Conservation (phyloP, 1,140 invertebrate genomes). For the Drosophila pectinifera region DNA sequence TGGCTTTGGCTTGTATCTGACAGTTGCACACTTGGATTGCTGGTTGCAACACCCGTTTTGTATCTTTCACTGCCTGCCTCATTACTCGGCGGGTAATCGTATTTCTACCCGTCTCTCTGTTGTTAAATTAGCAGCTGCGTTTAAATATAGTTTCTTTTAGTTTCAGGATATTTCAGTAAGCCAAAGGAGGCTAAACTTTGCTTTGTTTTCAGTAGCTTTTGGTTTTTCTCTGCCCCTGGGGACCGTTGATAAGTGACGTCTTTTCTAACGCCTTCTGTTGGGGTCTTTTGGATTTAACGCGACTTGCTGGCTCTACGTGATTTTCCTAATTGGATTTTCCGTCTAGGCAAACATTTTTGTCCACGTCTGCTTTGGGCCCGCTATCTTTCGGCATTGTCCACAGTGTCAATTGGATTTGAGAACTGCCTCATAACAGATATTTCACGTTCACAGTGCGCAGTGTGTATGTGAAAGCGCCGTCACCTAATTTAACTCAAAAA, state of each 20-base stretch:
- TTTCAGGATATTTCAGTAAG: slow-evolving; percentile 48
- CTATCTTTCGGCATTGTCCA: slow-evolving; percentile 37
- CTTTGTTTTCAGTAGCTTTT: slow-evolving; percentile 8
- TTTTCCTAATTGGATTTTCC: slow-evolving; percentile 60
- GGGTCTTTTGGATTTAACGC: slow-evolving; percentile 35
- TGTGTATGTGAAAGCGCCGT: slow-evolving; percentile 19
- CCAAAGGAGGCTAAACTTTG: not conserved
- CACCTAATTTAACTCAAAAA: slow-evolving; percentile 17
- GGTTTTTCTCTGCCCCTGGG: slow-evolving; percentile 9
- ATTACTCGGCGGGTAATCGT: slow-evolving; percentile 69
- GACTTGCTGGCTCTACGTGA: slow-evolving; percentile 30
- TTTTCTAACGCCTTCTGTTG: not conserved
- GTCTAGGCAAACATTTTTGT: slow-evolving; percentile 32
- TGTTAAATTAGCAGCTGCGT: slow-evolving; percentile 69
- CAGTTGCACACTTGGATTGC: slow-evolving; percentile 54
- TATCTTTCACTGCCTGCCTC: slow-evolving; percentile 49
- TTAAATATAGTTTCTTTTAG: slow-evolving; percentile 27
- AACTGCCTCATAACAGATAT: slow-evolving; percentile 39
- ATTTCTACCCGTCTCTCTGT: slow-evolving; percentile 46
- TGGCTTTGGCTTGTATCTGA: slow-evolving; percentile 29
- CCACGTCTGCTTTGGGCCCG: slow-evolving; percentile 7
- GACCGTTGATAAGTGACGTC: slow-evolving; percentile 25
- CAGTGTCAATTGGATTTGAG: slow-evolving; percentile 49
- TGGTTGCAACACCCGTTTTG: slow-evolving; percentile 75
- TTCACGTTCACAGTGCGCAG: slow-evolving; percentile 2